Conservation (phyloP, 1,140 invertebrate genomes). For the Tetragnatha versicolor region DNA sequence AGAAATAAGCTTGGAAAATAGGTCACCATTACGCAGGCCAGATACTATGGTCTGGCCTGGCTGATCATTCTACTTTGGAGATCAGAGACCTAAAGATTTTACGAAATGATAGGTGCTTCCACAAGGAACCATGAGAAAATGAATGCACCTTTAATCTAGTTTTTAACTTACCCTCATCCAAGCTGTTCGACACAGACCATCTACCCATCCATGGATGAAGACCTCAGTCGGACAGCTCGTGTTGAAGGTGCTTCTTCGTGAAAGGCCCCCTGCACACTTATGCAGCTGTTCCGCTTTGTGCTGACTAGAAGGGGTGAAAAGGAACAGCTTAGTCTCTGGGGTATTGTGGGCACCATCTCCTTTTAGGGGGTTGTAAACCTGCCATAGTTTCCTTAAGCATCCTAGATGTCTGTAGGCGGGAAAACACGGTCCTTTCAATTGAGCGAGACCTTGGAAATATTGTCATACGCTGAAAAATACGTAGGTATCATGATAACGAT, state of each 20-base stretch:
- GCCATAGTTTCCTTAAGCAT: not conserved
- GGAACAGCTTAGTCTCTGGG: not conserved
- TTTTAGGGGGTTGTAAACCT: not conserved
- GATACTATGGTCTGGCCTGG: too few species aligned
- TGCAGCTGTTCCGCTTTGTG: not conserved
- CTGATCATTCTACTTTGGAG: not conserved
- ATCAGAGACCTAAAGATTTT: not conserved
- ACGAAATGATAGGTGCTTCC: not conserved
- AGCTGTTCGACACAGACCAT: not conserved
- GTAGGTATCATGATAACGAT: too few species aligned
- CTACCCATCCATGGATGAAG: not conserved
- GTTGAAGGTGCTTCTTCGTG: not conserved
- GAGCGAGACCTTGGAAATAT: not conserved
- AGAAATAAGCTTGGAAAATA: too few species aligned
- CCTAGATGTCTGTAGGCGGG: too few species aligned
- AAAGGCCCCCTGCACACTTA: not conserved
- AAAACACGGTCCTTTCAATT: not conserved
- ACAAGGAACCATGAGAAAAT: not conserved
- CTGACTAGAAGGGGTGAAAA: not conserved
- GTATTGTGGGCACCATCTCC: not conserved
- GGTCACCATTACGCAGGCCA: too few species aligned
- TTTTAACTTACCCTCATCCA: not conserved
- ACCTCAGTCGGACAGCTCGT: not conserved
- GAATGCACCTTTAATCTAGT: not conserved
- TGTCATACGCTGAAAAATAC: not conserved